phyloP scores from a whole-genome alignment of 1,140 invertebrate species.

The Pseudomyrmex dendroicus region DNA sequence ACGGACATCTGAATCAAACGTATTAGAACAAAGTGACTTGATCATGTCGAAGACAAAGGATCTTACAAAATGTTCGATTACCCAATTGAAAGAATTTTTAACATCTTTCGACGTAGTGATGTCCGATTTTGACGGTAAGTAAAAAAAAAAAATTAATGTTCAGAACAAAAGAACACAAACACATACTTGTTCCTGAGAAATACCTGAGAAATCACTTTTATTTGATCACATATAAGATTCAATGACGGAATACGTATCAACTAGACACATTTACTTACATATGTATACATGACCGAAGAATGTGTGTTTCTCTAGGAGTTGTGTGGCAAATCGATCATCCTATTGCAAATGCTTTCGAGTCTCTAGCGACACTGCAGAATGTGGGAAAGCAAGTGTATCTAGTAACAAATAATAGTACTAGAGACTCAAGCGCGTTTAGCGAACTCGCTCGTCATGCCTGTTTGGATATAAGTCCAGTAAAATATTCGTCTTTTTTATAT shows the following conservation, averaged over 20 bases:
- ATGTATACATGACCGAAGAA: no score
- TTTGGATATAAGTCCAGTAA: conserved; percentile 83
- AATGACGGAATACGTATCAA: no score
- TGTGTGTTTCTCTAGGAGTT: conserved; percentile 85
- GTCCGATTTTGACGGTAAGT: conserved; percentile 83
- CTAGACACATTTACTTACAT: no score
- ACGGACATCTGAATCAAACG: neutral
- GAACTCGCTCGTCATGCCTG: conserved; percentile 74
- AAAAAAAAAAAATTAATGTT: no score
- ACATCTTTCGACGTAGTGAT: conserved; percentile 83
- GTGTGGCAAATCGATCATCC: conserved; percentile 84
- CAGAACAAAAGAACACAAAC: no score
- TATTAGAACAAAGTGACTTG: neutral
- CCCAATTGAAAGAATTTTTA: conserved; percentile 78
- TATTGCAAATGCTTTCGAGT: conserved; percentile 85
- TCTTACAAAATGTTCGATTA: conserved; percentile 37
- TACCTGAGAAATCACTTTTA: no score
- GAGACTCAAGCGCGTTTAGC: conserved; percentile 74
- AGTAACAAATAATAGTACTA: conserved; percentile 90
- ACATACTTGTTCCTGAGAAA: no score
- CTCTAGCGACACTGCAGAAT: conserved; percentile 85
- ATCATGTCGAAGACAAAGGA: conserved; percentile 63
- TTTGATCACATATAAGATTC: no score
- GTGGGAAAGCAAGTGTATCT: conserved; percentile 89
- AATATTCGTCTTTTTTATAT: conserved; percentile 53